Conservation (phyloP, 2,797 vertebrate genomes). For the Luscinia luscinia region DNA sequence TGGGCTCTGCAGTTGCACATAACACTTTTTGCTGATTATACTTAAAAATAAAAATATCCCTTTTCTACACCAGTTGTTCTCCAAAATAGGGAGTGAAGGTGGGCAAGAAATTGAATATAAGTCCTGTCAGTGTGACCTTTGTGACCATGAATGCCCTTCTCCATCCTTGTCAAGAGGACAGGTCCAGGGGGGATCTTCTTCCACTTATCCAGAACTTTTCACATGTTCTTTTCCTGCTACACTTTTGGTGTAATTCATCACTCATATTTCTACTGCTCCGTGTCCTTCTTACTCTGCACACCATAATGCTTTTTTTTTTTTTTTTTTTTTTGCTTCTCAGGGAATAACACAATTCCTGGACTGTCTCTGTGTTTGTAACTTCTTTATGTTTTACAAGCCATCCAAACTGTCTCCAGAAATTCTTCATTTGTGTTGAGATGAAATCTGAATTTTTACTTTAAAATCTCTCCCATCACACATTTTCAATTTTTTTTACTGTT, state of each 20-base stretch:
- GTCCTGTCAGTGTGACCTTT: background rate
- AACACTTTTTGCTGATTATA: background rate
- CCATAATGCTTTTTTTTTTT: background rate
- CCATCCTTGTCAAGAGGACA: background rate
- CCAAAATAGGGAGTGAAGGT: background rate
- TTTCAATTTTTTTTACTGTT: background rate
- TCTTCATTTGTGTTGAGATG: background rate
- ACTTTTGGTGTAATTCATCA: background rate
- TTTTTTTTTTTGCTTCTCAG: background rate
- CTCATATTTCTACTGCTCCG: background rate
- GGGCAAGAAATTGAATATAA: background rate
- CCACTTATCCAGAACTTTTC: background rate
- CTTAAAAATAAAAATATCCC: background rate
- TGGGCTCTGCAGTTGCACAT: background rate
- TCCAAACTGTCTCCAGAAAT: background rate
- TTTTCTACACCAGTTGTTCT: fast-evolving
- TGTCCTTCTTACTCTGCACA: background rate
- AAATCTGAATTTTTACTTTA: background rate
- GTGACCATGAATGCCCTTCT: background rate
- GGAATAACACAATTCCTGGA: background rate
- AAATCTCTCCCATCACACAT: background rate
- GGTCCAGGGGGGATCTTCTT: fast-evolving
- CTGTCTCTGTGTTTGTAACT: background rate
- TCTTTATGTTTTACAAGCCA: background rate
- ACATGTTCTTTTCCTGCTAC: fast-evolving